A percentile compares a stretch with the other conserved stretches of the same genome.
Evolutionary conservation across 2,113 vertebrate species (phyloP).

Genomic region (Megaleporinus macrocephalus): DNA sequence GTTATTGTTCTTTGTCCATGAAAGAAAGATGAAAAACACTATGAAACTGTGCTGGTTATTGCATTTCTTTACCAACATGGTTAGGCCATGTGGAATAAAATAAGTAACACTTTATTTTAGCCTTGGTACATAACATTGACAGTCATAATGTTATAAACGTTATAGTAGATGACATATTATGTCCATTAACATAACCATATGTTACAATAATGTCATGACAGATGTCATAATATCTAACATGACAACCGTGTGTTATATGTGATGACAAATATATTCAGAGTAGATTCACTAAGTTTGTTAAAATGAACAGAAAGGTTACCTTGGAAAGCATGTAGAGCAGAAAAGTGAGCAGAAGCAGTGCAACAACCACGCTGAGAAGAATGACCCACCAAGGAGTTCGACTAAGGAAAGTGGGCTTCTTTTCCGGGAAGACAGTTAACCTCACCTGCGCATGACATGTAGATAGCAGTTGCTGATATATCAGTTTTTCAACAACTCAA

Average conservation of each 20-base stretch:
- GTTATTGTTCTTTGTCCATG: background rate
- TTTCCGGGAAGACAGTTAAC: slow-evolving; percentile 86
- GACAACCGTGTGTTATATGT: too few relatives aligned
- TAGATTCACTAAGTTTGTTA: background rate
- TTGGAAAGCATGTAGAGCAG: slow-evolving; percentile 62
- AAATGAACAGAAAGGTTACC: slow-evolving; percentile 52
- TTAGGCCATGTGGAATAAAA: background rate
- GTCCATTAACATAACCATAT: too few relatives aligned
- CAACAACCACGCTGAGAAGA: slow-evolving; percentile 62
- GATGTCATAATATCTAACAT: too few relatives aligned
- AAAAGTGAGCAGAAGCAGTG: slow-evolving; percentile 60
- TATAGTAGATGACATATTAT: too few relatives aligned
- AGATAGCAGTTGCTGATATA: background rate
- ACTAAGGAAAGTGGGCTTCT: slow-evolving; percentile 44
- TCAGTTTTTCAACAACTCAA: background rate
- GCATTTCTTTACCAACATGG: background rate
- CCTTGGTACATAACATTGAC: too few relatives aligned
- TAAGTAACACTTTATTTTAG: background rate
- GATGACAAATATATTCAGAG: too few relatives aligned
- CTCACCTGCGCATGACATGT: slow-evolving; percentile 77
- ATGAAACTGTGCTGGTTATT: background rate
- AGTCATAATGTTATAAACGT: too few relatives aligned
- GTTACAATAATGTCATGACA: too few relatives aligned
- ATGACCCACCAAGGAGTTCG: slow-evolving; percentile 74
- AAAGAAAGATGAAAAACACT: background rate